Percentiles rank a stretch among this genome's conserved stretches.
Evolutionary conservation across 2,888 invertebrate genomes (phyloP).

Genomic region (Penaeus monodon): DNA sequence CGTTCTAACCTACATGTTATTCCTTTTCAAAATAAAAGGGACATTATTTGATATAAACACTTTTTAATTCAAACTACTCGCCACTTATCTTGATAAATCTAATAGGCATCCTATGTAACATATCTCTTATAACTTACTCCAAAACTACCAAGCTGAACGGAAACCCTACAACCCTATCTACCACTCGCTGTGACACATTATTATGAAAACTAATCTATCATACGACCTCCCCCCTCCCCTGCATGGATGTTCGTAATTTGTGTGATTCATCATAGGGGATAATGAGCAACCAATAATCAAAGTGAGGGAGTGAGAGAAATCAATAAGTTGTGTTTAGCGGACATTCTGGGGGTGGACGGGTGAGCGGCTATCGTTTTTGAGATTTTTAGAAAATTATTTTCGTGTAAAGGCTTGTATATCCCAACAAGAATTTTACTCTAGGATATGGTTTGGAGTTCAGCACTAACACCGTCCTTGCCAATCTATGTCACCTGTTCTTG

Average conservation of each 20-base stretch:
- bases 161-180: neutral
- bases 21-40: too few species aligned
- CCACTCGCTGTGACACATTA: conserved; percentile 41
- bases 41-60: too few species aligned
- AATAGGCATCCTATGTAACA: neutral
- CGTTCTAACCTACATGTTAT: too few species aligned
- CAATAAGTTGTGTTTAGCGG: conserved; percentile 30
- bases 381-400: neutral
- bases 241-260: conserved; percentile 40
- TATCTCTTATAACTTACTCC: neutral
- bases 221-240: conserved; percentile 31
- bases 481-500: too few species aligned
- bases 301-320: conserved; percentile 31
- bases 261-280: conserved; percentile 52
- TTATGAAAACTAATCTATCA: conserved; percentile 47
- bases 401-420: neutral
- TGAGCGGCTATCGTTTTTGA: neutral
- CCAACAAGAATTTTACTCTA: too few species aligned
- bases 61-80: too few species aligned
- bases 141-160: neutral
- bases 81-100: neutral
- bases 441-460: too few species aligned
- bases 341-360: neutral
- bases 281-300: conserved; percentile 58
- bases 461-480: too few species aligned